These are phyloP conservation scores for Harpagus bidentatus DNA, from an alignment of 2,113 vertebrate species.

Conservation along the genomic window DNA sequence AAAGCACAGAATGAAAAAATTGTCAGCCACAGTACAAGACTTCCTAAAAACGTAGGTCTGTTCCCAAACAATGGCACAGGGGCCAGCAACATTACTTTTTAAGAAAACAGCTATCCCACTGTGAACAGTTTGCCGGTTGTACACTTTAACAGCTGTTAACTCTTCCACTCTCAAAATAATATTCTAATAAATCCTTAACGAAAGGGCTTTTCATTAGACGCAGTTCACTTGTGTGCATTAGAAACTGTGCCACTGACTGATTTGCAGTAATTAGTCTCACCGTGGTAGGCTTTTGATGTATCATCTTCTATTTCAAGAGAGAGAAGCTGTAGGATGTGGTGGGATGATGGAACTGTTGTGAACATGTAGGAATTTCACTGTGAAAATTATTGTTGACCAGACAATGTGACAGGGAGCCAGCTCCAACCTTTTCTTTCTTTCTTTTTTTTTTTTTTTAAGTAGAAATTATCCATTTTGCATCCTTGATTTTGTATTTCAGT, in stretches of 20 bases:
- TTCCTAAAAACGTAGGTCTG: fast-evolving
- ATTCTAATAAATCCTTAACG: neutral
- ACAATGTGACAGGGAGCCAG: neutral
- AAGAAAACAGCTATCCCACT: neutral
- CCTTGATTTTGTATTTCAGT: neutral
- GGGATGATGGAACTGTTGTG: neutral
- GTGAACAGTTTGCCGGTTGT: neutral
- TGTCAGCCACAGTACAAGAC: neutral
- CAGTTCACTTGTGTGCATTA: neutral
- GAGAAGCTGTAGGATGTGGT: neutral
- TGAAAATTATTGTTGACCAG: neutral
- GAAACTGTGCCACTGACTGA: neutral
- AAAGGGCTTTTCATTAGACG: neutral
- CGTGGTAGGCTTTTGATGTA: neutral
- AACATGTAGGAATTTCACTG: neutral
- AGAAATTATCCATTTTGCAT: neutral
- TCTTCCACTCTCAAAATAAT: neutral
- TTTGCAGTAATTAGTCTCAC: neutral
- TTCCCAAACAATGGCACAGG: neutral
- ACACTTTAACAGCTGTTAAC: neutral
- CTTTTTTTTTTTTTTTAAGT: neutral
- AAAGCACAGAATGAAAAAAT: neutral
- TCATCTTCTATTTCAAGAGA: neutral
- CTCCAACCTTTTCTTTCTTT: neutral
- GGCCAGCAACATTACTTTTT: neutral